These are phyloP conservation scores for Tribolium freemani DNA, from an alignment of 2,888 invertebrate species.

Conservation along the genomic window DNA sequence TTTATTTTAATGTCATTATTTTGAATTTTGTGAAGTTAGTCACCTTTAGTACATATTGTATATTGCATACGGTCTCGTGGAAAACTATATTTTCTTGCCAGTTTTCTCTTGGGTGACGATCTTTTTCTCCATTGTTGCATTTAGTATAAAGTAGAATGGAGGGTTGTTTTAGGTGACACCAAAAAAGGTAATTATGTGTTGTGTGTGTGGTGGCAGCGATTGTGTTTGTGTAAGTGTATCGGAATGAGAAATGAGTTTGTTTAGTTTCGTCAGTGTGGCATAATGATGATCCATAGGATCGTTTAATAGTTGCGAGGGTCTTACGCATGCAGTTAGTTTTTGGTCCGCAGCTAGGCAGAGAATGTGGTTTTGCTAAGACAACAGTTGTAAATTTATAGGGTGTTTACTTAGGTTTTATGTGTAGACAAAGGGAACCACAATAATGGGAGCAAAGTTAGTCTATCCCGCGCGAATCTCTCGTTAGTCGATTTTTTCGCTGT, in stretches of 20 bases:
- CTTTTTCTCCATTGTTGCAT: too few species aligned
- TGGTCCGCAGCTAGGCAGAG: slow-evolving; percentile 18
- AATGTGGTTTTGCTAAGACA: slow-evolving; percentile 37
- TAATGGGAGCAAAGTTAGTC: slow-evolving; percentile 15
- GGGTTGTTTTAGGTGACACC: too few species aligned
- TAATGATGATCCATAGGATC: slow-evolving; percentile 26
- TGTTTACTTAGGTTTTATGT: slow-evolving; percentile 42
- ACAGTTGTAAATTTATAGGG: slow-evolving; percentile 38
- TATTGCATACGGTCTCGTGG: too few species aligned
- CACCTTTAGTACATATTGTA: too few species aligned
- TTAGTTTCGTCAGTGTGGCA: slow-evolving; percentile 9
- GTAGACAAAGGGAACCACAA: slow-evolving; percentile 31
- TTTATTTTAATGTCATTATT: too few species aligned
- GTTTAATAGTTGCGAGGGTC: slow-evolving; percentile 21
- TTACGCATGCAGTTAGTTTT: slow-evolving; percentile 34
- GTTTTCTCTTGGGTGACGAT: too few species aligned
- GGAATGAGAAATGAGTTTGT: slow-evolving; percentile 3
- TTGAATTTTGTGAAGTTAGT: too few species aligned
- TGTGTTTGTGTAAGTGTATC: neutral
- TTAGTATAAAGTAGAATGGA: too few species aligned
- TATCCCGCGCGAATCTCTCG: neutral
- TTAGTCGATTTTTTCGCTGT: neutral
- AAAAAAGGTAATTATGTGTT: neutral
- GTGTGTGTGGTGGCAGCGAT: neutral
- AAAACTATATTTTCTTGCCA: too few species aligned